Evolutionary conservation across 2,113 vertebrate genomes (phyloP), one percentile per base, ranked within the genome.

Genomic region (Emydura subglobosa): DNA sequence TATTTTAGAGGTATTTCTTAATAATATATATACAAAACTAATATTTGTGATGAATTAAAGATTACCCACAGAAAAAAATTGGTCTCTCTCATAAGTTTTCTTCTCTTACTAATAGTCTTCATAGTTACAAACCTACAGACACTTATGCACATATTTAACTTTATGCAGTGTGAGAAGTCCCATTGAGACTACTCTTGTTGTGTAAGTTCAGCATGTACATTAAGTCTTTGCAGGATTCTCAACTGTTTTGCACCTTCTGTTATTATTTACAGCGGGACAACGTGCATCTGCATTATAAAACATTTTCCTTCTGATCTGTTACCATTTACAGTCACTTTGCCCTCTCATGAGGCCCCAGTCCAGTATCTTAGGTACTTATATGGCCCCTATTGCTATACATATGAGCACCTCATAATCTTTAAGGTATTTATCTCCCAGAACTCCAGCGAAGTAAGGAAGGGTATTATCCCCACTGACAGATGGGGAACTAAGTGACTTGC

Each of bases 21-120:
- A 51, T 22, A 68, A 84, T 72, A 76, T 13, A 72, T 17, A n/a
- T n/a, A 39, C n/a, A 72, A 79, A 68, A 31, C 51, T 50, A 49
- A 24, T 86, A 84, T 86, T 74, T 2, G 4, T 91, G 81, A 88
- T 27, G 68, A 91, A 84, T 85, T 96, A 93, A 22, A 87, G 16
- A 42, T 59, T 87, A 79, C 49, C 50, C 25, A 12, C 8, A 92
- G n/a, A 68, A 87, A 96, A 96, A 65, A 9, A 16, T 14, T 79
- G 27, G 82, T 72, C 95, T 95, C 85, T 91, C 47, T 88, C 79
- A 86, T 39, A 90, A 74, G 55, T 94, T 93, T 85, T 59, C 51
- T 50, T 44, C 39, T 55, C 39, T 22, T 90, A 44, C 6, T 83
- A 86, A 85, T 86, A 12, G 25, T 83, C 91, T 95, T 87, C 47